Percentiles rank a stretch among this genome's conserved stretches.
These are phyloP conservation scores for Cynoglossus semilaevis DNA, from an alignment of 2,113 vertebrate genomes.

Conservation along the genomic window DNA sequence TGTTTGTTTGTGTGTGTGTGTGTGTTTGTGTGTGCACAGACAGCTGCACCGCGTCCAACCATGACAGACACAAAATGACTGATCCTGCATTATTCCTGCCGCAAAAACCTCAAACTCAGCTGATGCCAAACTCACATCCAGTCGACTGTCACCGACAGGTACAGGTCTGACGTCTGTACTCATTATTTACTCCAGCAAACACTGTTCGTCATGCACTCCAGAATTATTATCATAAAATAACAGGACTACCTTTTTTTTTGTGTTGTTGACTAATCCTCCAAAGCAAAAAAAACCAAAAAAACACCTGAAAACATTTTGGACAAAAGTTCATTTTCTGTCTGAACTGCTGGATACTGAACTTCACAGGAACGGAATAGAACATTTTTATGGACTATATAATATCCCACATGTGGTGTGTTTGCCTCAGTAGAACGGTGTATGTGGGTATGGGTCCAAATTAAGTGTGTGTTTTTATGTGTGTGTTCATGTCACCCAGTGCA, in stretches of 20 bases:
- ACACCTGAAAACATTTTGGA: background rate
- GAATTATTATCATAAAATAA: background rate
- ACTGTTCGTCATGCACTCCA: background rate
- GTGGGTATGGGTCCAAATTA: background rate
- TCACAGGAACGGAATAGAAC: background rate
- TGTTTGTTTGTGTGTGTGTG: constrained; percentile 7
- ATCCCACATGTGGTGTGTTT: background rate
- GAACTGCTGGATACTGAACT: background rate
- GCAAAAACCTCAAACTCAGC: background rate
- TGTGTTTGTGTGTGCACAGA: background rate
- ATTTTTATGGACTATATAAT: background rate
- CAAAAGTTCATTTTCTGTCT: background rate
- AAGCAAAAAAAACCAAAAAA: too few relatives aligned
- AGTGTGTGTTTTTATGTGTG: background rate
- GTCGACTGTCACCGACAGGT: constrained; percentile 1
- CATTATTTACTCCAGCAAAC: background rate
- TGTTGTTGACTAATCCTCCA: background rate
- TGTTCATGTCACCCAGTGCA: background rate
- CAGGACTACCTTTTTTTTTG: background rate
- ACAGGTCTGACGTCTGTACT: background rate
- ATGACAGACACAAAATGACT: constrained; percentile 13
- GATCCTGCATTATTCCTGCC: constrained; percentile 2
- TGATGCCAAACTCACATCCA: background rate
- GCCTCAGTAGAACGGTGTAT: background rate
- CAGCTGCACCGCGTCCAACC: constrained; percentile 11